Evolutionary conservation across 1,140 invertebrate species (phyloP), one percentile per base, ranked within the genome.

Genomic region (Ips nitidus): DNA sequence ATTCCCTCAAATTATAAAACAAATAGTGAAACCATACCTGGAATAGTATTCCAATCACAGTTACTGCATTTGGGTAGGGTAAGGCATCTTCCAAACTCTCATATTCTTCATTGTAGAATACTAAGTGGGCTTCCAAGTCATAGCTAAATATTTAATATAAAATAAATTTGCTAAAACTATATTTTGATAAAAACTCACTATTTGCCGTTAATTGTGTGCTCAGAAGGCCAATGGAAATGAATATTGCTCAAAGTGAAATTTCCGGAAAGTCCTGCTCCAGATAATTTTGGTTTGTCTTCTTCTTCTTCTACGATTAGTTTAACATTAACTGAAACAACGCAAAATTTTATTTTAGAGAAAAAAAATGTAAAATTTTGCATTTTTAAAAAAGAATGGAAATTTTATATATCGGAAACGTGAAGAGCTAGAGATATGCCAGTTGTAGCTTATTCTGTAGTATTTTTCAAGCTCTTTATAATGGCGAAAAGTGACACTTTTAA

Each of bases 171-270:
- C 0, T 37, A 56, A 43, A n/a, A 6, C 5, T n/a, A 38, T 43
- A 3, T 43, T 2, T 22, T 22, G 2, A 43, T 42, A 37, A 38
- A 38, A 52, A 64, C 64, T 73, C 74, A 82, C 81, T 79, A 81
- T 47, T 81, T 78, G 5, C 80, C 82, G 65, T 89, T 84, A 41
- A 94, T 83, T 0, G 85, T 88, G 75, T 94, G 91, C 76, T 94
- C 92, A 0, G 90, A 89, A 53, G 85, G 84, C 89, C 91, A 93
- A 75, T 94, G 92, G 73, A 93, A 87, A 75, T 94, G 91, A 39
- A 92, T 82, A 75, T 90, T 88, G 41, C 87, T 82, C 52, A 92
- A 81, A 3, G 82, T 76, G 75, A 86, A 92, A 1, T 82, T 81
- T 2, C 73, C 73, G 6, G 82, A 75, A 39, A 86, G 76, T 8